Evolutionary conservation across 1,140 invertebrate species (phyloP), one percentile per base, ranked within the genome.

Genomic region (Zelostemma sp.): DNA sequence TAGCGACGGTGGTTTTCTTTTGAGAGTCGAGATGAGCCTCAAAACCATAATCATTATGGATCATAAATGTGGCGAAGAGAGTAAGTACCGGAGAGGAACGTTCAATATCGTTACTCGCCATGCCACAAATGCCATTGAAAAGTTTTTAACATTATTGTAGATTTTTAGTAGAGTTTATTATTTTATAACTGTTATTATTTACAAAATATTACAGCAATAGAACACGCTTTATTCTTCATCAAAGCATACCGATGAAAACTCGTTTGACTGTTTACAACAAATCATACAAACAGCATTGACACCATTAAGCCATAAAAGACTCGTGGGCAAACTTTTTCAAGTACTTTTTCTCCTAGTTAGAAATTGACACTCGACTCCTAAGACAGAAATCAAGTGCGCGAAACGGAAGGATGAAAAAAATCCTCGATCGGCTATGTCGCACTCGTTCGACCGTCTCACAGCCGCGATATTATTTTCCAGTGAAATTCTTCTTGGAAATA

Each of bases 391-490:
- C 35, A 11, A 38, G 9, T 38, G 14, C 48, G 58, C 51, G 50
- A 58, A 63, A 63, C 49, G 50, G 54, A 59, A 56, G 60, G 50
- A 64, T 46, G 50, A 46, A 60, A 59, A 49, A 49, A 50, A 49
- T 40, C 28, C 16, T n/a, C 55, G 59, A 68, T 68, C 61, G 57
- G 61, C 55, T 45, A 18, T 56, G 45, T 43, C 28, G 51, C 54
- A 47, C 56, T 64, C 60, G 46, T 41, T 33, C 53, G 55, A 69
- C 60, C 46, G 40, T 69, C 49, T 56, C 50, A 68, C 56, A 60
- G 60, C 59, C 60, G 46, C 46, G 15, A 69, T 69, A 69, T 69
- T 64, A 69, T 64, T 69, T 69, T 48, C 33, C 67, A 56, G 54
- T 33, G 28, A 50, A 51, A 41, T 31, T 58, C 33, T 41, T 25